Evolutionary conservation across 2,797 vertebrate genomes (phyloP), one percentile per base, ranked within the genome.

Genomic region (Pipistrellus pipistrellus): DNA sequence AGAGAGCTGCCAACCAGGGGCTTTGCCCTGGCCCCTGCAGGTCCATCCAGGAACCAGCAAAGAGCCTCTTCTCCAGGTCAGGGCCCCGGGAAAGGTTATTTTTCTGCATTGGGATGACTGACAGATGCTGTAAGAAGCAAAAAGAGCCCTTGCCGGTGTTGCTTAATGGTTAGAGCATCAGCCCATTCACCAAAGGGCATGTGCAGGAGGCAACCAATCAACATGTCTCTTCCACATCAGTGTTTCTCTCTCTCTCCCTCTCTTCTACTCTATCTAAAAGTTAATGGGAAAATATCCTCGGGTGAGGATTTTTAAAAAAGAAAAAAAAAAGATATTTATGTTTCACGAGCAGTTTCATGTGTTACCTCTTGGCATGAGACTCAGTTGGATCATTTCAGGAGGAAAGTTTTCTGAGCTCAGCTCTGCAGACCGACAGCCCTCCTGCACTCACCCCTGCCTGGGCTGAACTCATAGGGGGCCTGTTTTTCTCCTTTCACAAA

Each of bases 351-450:
- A 41, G 27, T 12, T 38, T 55, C 35, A 1, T 9, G 23, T 76
- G 69, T 51, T 8, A 18, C 41, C 51, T 83, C 71, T 57, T 3
- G 20, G 5, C 18, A 6, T 0, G 14, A 85, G 35, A n/a, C 71
- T 51, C 35, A 41, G 44, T n/a, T 30, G 2, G 27, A 9, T 44
- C 25, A 25, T 10, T 1, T 41, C 5, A 9, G 41, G 4, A 15
- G 20, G 15, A 10, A n/a, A 5, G n/a, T 35, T 3, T 57, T 76
- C 75, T 51, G 32, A 44, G 6, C 66, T n/a, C 3, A 11, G 44
- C 30, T 15, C 82, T 3, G 38, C 3, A 6, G n/a, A 38, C 14
- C 0, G 7, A 59, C 1, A 6, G 2, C 32, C 18, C 46, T 20
- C 71, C 69, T 27, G 75, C 21, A 15, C 14, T 6, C 8, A 11